phyloP scores from a whole-genome alignment of 1,140 invertebrate species.

The Rhyzopertha dominica region DNA sequence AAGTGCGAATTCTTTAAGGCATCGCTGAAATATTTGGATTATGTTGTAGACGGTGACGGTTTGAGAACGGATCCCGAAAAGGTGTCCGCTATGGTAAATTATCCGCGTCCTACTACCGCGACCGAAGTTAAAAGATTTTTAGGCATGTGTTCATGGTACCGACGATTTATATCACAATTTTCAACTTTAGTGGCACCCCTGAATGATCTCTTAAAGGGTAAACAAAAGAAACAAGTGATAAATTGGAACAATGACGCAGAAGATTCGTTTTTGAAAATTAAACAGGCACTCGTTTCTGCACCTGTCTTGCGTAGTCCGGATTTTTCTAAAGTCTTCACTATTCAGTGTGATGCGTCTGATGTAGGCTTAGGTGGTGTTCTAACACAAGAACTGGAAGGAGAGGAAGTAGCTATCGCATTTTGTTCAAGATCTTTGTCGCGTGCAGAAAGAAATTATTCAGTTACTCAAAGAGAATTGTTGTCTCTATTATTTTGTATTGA shows the following conservation, averaged over 20 bases:
- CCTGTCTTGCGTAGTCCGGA: slow-evolving; percentile 30
- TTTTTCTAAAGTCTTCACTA: slow-evolving; percentile 15
- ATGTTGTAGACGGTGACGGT: slow-evolving; percentile 26
- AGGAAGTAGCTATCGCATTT: slow-evolving; percentile 45
- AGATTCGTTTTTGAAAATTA: slow-evolving; percentile 16
- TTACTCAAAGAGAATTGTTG: slow-evolving; percentile 41
- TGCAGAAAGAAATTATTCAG: slow-evolving; percentile 10
- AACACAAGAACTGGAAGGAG: slow-evolving; percentile 24
- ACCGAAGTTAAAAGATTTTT: slow-evolving; percentile 33
- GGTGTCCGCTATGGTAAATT: slow-evolving; percentile 23
- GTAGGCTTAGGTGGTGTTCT: slow-evolving; percentile 27
- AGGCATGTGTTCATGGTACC: slow-evolving; percentile 12
- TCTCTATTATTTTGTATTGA: slow-evolving; percentile 32
- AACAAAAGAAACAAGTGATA: slow-evolving; percentile 17
- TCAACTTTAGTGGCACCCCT: slow-evolving; percentile 34
- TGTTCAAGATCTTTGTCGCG: slow-evolving; percentile 42
- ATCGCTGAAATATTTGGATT: slow-evolving; percentile 40
- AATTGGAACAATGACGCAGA: slow-evolving; percentile 17
- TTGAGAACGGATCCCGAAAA: slow-evolving; percentile 23
- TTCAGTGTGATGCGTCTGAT: slow-evolving; percentile 32
- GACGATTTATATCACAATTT: slow-evolving; percentile 27
- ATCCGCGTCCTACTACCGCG: slow-evolving; percentile 27
- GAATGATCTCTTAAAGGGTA: slow-evolving; percentile 23
- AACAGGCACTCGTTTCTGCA: slow-evolving; percentile 16
- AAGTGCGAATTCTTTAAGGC: slow-evolving; percentile 40